Percentiles rank a stretch among this genome's conserved stretches.
Conservation (phyloP, 2,797 vertebrate species). For the Eulemur albifrons region DNA sequence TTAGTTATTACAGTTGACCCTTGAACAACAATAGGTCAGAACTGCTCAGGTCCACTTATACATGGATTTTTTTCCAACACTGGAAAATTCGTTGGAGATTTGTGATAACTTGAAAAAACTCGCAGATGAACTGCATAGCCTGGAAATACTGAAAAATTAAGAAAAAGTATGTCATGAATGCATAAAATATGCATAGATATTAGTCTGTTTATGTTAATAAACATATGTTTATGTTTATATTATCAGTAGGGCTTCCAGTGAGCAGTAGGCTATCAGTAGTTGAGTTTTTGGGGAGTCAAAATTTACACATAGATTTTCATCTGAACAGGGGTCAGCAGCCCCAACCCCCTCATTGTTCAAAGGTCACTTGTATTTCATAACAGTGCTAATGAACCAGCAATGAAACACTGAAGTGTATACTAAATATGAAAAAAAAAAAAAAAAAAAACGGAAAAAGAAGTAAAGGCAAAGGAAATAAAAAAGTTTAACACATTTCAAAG, state of each 20-base stretch:
- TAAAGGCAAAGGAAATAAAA: neutral
- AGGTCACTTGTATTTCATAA: neutral
- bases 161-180: neutral
- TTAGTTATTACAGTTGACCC: neutral
- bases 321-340: neutral
- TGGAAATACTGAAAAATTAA: neutral
- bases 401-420: slow-evolving; percentile 28
- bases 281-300: neutral
- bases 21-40: neutral
- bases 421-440: neutral
- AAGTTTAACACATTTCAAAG: slow-evolving; percentile 21
- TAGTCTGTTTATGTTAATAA: neutral
- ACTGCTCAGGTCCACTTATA: neutral
- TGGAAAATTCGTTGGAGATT: neutral
- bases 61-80: neutral
- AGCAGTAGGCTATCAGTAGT: neutral
- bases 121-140: neutral
- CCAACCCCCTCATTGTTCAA: neutral
- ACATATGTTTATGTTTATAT: neutral
- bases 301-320: neutral
- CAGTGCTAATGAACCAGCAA: neutral
- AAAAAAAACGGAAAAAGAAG: neutral
- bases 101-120: neutral
- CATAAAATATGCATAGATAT: neutral
- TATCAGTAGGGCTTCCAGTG: neutral